Base-by-base conservation (phyloP, 2,888 invertebrate genomes). In the Cantharis rustica region DNA sequence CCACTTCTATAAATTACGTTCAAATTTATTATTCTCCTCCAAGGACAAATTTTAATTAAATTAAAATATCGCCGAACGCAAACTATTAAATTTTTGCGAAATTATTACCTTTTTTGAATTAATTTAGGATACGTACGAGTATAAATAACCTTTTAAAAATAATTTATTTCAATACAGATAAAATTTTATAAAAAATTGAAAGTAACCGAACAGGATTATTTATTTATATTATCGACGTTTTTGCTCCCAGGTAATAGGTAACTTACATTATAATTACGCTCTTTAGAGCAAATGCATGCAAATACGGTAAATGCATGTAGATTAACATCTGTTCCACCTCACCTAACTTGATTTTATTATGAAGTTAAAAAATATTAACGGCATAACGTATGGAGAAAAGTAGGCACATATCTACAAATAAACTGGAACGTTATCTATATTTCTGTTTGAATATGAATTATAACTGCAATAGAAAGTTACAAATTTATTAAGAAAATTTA, bases 1-100 rank as follows among this genome's bases (percentile, higher is more conserved):
- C 81, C 80, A 80, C 80, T 80, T 78, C 80, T 82, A 83, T 84
- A 85, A 84, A 84, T 84, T 83, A 83, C 82, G 61, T 74, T 79
- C 76, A 79, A 81, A 84, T 82, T 83, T 83, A 82, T 83, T 80
- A 80, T 80, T 78, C 77, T 76, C 80, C 78, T 16, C 23, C 74
- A 70, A 74, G 74, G 74, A 68, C 73, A 69, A 73, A 73, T 17
- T 73, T 73, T 73, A 73, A 73, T 73, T 73, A 61, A 73, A 73
- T 31, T 73, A 68, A 73, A 61, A 73, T 61, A 23, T 16, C 15
- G 15, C 72, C 31, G 66, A 66, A 64, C 71, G 71, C 10, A 47
- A 47, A 47, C 47, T 47, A 47, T 47, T n/a, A 47, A n/a, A 47
- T 47, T 47, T 47, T 47, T 47, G n/a, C n/a, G 47, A 47, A 47